Base-by-base conservation (phyloP, 2,113 vertebrate genomes). In the Takifugu flavidus region DNA sequence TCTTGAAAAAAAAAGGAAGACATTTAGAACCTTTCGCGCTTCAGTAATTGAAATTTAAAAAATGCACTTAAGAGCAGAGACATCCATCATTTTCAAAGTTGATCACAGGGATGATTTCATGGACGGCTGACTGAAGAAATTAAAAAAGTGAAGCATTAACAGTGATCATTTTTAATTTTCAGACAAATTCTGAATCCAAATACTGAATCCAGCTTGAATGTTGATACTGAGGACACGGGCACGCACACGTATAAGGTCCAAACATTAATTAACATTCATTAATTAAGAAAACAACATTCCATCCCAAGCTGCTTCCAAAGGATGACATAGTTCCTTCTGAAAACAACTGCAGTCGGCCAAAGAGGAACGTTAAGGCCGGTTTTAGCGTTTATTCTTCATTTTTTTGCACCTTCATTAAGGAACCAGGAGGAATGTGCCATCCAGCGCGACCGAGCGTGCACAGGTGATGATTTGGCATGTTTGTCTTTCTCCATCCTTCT, bases 361-460 rank as follows among this genome's bases (percentile, higher is more conserved):
- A 29, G 59, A 67, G 59, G 52, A 55, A 53, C n/a, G 27, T 51
- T 49, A 47, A 64, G 60, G 25, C 58, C 59, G 61, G 58, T 52
- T 72, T 61, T 57, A 67, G 79, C 45, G 63, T 28, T 56, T 74
- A 57, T 49, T 25, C 25, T 56, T 62, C 60, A 53, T 56, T 78
- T 62, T 67, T 42, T 3, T 34, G 60, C 52, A 39, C 55, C 62
- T 54, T n/a, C 3, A 20, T 62, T 79, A 25, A 27, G 49, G 5
- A 39, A 57, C 31, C 11, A 28, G 15, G 31, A 7, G 34, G 20
- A 25, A 8, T 0, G 31, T 0, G 34, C 3, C 34, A 39, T 39
- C 34, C 34, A 39, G 11, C 34, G 34, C 11, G 34, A 39, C 3
- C 29, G 29, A 29, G 3, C 29, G 5, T 29, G 4, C 31, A 34